phyloP scores from a whole-genome alignment of 2,113 vertebrate genomes.

The Pterocles gutturalis region DNA sequence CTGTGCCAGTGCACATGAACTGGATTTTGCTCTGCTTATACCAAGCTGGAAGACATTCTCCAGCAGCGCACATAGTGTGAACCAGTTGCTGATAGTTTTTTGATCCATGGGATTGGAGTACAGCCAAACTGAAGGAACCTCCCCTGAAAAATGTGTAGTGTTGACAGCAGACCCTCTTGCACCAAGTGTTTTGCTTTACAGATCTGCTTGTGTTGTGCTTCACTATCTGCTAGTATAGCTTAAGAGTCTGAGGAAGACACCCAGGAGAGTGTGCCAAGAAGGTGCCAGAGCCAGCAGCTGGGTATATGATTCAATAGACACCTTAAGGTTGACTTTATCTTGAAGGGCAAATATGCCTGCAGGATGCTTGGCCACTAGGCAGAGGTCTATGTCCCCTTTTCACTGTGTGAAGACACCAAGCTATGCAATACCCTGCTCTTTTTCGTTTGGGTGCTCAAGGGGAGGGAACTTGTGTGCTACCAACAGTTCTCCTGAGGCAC shows the following conservation, averaged over 20 bases:
- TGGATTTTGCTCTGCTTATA: not conserved
- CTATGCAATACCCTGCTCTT: not conserved
- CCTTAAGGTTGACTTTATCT: not conserved
- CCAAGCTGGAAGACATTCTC: not conserved
- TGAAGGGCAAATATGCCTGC: not conserved
- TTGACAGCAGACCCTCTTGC: not conserved
- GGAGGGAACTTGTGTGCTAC: not conserved
- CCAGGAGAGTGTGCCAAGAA: not conserved
- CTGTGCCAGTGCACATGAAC: not conserved
- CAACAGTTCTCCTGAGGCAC: not conserved
- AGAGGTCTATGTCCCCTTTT: not conserved
- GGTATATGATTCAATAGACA: not conserved
- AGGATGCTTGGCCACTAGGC: not conserved
- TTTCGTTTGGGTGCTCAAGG: not conserved
- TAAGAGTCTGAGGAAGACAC: not conserved
- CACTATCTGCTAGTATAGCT: not conserved
- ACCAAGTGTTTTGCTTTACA: not conserved
- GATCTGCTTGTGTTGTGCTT: not conserved
- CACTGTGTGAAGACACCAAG: not conserved
- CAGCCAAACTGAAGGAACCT: not conserved
- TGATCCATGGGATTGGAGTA: not conserved
- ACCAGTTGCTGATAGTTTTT: not conserved
- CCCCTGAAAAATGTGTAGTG: rapidly evolving
- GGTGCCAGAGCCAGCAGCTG: not conserved
- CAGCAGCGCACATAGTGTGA: not conserved